Evolutionary conservation across 2,113 vertebrate species (phyloP), one percentile per base, ranked within the genome.

Genomic region (Chionomys nivalis): DNA sequence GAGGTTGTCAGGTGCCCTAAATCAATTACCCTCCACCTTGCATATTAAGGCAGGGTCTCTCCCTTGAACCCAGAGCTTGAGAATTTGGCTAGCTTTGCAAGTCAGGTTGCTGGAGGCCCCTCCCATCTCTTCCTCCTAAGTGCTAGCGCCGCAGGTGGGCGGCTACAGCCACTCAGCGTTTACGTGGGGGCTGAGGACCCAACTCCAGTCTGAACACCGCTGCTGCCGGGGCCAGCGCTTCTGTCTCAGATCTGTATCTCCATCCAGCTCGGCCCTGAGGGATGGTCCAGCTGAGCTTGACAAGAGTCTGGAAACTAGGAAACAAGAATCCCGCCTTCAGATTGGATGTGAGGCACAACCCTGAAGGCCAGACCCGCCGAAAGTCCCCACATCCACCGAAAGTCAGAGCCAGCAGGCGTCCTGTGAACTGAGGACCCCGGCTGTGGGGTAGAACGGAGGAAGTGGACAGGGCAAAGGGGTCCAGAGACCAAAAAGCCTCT

Each of bases 361-460:
- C 70, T 39, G 5, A 61, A 49, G 24, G 66, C 13, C 36, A 10
- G 86, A 26, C 63, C 58, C 90, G 33, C 31, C 5, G 8, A 44
- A 26, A 26, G 49, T 17, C 10, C 47, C 42, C 6, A 0, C 11
- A 49, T 19, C 19, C 82, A 26, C 21, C 17, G 11, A 39, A 47
- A 42, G 9, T 44, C 49, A 5, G 24, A 19, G 31, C 39, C 9
- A 9, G 70, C 36, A 39, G 7, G 11, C 3, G 3, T 79, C 33
- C 5, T 3, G 7, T 61, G 61, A 65, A 52, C 52, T n/a, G 23
- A 81, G 31, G 19, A 42, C 47, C 26, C 31, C 19, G 28, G 9
- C 1, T 39, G 24, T 66, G 44, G 36, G 7, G 26, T 3, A 31
- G 31, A n/a, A 55, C 8, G 1, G 1, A 33, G 12, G 4, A 17